Evolutionary conservation across 1,140 invertebrate genomes (phyloP), one percentile per base, ranked within the genome.

Genomic region (Gonioctena quinquepunctata): DNA sequence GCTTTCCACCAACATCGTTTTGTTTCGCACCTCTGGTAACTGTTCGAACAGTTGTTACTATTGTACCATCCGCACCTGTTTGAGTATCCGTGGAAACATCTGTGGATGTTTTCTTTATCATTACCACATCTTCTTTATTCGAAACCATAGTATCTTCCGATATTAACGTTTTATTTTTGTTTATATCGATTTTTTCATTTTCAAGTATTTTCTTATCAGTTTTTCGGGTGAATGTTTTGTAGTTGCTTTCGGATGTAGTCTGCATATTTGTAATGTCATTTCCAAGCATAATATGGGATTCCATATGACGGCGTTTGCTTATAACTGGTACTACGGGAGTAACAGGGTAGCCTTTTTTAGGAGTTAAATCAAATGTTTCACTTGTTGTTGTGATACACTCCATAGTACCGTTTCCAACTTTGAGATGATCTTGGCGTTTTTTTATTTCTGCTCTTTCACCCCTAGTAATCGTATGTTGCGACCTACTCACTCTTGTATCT

Each of bases 251-350:
- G 76, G 88, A 88, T 4, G 88, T 89, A 18, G 88, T 88, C 71
- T 85, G 84, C 76, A 87, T 84, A 7, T 79, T 74, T 1, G 83
- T 75, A 1, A 71, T 84, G 64, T 90, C 89, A 75, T 85, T 86
- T 2, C 89, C 89, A 23, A 91, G 75, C n/a, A 82, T 84, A 66
- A 91, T 89, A 22, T 87, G 87, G 0, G 90, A 91, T 74, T 88
- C 88, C 81, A 88, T 87, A 68, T 90, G 89, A 66, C 82, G 83
- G 77, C 83, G 85, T 56, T 75, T 83, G 70, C 88, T 86, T 1
- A 85, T 66, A 2, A 66, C 68, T 67, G 59, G 19, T 59, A 67
- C 18, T 19, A 65, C 18, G 66, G 52, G 18, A 64, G 68, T 22
- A 18, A 69, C 63, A 66, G 74, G 69, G 63, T 75, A 54, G 18